phyloP scores from a whole-genome alignment of 2,888 invertebrate genomes.

The Pemphredon lugubris region DNA sequence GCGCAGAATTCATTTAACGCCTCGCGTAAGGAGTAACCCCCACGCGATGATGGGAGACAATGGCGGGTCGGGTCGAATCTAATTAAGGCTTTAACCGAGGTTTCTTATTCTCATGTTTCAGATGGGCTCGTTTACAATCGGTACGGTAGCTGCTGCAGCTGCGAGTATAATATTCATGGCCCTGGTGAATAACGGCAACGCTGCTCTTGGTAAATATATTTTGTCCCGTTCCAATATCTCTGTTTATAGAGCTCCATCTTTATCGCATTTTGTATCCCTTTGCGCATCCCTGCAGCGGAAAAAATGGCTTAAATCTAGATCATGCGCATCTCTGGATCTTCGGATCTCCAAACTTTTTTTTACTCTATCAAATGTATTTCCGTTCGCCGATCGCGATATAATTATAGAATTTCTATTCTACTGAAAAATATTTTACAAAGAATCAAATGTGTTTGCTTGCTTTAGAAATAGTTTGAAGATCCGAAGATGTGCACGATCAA shows the following conservation, averaged over 20 bases:
- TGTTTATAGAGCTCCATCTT: background rate
- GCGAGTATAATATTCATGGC: conserved; percentile 71
- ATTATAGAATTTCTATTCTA: too few relatives aligned
- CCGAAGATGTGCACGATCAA: too few relatives aligned
- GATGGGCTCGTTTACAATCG: conserved; percentile 74
- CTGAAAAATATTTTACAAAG: too few relatives aligned
- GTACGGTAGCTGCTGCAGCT: conserved; percentile 50
- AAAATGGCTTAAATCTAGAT: too few relatives aligned
- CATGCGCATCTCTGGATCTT: too few relatives aligned
- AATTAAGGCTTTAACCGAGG: conserved; percentile 35
- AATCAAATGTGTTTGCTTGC: too few relatives aligned
- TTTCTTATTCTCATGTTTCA: conserved; percentile 64
- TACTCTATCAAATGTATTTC: too few relatives aligned
- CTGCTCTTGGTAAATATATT: conserved; percentile 68
- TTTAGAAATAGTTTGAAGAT: too few relatives aligned
- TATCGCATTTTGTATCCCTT: too few relatives aligned
- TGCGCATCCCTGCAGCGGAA: too few relatives aligned
- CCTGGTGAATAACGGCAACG: conserved; percentile 70
- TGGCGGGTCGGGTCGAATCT: conserved; percentile 8
- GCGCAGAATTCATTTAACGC: conserved; percentile 21
- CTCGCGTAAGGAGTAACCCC: background rate
- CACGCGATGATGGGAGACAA: conserved; percentile 14
- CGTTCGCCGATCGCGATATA: too few relatives aligned
- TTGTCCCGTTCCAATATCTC: background rate
- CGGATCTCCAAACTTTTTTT: too few relatives aligned